Percentiles rank a stretch among this genome's conserved stretches.
These are phyloP conservation scores for Bufotes viridis DNA, from an alignment of 2,797 vertebrate species.

Conservation along the genomic window DNA sequence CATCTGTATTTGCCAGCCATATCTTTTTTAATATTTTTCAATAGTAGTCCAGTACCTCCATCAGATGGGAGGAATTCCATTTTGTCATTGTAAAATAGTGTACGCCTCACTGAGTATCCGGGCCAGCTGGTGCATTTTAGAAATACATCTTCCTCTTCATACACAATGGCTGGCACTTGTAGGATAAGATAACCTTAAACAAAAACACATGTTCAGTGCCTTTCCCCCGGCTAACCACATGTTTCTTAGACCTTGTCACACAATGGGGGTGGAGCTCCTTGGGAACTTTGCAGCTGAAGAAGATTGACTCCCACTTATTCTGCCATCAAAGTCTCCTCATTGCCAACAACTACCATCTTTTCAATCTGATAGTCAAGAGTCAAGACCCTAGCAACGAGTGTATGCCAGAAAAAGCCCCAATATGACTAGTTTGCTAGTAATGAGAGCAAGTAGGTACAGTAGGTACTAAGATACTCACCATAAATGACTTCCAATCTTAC, in stretches of 20 bases:
- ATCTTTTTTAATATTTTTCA: not conserved
- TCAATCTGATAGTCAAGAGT: too few species aligned
- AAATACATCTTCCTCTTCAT: not conserved
- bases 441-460: too few species aligned
- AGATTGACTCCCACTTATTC: too few species aligned
- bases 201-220: not conserved
- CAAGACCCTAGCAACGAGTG: too few species aligned
- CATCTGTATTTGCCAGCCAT: constrained; percentile 1
- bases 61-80: not conserved
- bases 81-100: not conserved
- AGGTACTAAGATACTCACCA: not conserved
- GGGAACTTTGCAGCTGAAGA: too few species aligned
- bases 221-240: not conserved
- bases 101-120: not conserved
- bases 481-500: constrained; percentile 14
- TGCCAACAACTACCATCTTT: too few species aligned
- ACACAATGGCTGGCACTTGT: not conserved
- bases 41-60: not conserved
- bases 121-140: not conserved
- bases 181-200: not conserved
- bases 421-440: too few species aligned
- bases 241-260: not conserved
- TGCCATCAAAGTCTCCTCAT: too few species aligned
- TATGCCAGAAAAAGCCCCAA: too few species aligned
- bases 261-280: not conserved